These are phyloP conservation scores for Chloromyia formosa DNA, from an alignment of 2,888 invertebrate genomes.

Conservation along the genomic window DNA sequence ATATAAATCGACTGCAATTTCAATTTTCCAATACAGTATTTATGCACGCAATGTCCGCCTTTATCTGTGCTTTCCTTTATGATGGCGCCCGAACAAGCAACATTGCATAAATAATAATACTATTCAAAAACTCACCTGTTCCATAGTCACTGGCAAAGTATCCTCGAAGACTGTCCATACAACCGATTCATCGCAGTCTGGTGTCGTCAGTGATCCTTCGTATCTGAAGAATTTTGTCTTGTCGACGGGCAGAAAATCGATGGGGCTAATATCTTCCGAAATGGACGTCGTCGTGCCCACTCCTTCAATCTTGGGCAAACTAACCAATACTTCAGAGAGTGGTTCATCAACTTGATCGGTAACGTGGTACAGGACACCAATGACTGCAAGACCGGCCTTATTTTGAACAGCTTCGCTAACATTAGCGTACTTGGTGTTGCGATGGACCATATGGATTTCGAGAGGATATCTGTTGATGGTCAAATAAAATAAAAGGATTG, in stretches of 20 bases:
- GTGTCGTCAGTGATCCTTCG: constrained; percentile 79
- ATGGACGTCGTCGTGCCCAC: constrained; percentile 39
- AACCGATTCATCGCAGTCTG: constrained; percentile 77
- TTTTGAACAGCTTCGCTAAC: constrained; percentile 66
- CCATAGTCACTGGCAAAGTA: constrained; percentile 66
- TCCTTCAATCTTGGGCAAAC: constrained; percentile 25
- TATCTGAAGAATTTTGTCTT: constrained; percentile 70
- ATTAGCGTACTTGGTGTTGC: constrained; percentile 65
- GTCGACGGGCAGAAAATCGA: constrained; percentile 33
- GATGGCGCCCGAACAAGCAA: too few species aligned
- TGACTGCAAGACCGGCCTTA: constrained; percentile 70
- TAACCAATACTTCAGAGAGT: constrained; percentile 56
- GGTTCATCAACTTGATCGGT: constrained; percentile 57
- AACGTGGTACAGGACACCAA: constrained; percentile 71
- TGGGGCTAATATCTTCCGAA: neutral
- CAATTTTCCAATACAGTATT: too few species aligned
- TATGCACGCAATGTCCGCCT: too few species aligned
- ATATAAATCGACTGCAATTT: too few species aligned
- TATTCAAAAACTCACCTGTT: constrained; percentile 64
- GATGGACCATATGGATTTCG: constrained; percentile 76
- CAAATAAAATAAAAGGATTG: constrained; percentile 49
- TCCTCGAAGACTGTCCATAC: constrained; percentile 74
- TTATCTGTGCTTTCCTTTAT: too few species aligned
- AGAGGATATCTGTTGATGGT: constrained; percentile 67
- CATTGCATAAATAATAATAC: too few species aligned